These are phyloP conservation scores for Platyscapa corneri DNA, from an alignment of 1,140 invertebrate genomes.

Conservation along the genomic window DNA sequence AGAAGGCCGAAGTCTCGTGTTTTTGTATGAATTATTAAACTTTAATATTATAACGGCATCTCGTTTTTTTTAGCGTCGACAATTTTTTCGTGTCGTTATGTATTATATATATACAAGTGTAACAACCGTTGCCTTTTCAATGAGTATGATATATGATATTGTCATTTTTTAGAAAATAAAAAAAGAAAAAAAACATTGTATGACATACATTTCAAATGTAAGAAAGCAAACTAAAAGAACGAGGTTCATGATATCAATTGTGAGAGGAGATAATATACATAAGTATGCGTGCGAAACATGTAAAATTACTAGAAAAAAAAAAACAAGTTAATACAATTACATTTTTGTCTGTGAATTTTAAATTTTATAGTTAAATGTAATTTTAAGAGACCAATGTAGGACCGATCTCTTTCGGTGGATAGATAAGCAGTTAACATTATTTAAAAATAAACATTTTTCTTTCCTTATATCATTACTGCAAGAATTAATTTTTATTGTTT, in stretches of 20 bases:
- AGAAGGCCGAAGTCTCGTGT: constrained; percentile 27
- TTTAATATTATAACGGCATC: constrained; percentile 28
- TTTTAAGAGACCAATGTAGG: neutral
- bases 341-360: constrained; percentile 38
- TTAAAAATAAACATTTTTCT: neutral
- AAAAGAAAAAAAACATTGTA: constrained; percentile 5
- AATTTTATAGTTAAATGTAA: constrained; percentile 35
- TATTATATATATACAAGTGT: constrained; percentile 48
- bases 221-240: constrained; percentile 20
- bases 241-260: constrained; percentile 44
- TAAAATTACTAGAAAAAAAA: constrained; percentile 41
- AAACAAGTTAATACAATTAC: constrained; percentile 31
- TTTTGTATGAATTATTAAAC: constrained; percentile 45
- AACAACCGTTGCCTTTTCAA: constrained; percentile 63
- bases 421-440: constrained; percentile 10
- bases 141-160: constrained; percentile 54
- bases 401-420: neutral
- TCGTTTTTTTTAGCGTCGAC: constrained; percentile 11
- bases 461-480: neutral
- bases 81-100: constrained; percentile 53
- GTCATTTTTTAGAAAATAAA: constrained; percentile 38
- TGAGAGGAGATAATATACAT: constrained; percentile 21
- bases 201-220: neutral
- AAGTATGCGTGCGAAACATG: neutral
- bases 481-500: neutral